Evolutionary conservation across 2,113 vertebrate species (phyloP), one percentile per base, ranked within the genome.

Genomic region (Panthera tigris): DNA sequence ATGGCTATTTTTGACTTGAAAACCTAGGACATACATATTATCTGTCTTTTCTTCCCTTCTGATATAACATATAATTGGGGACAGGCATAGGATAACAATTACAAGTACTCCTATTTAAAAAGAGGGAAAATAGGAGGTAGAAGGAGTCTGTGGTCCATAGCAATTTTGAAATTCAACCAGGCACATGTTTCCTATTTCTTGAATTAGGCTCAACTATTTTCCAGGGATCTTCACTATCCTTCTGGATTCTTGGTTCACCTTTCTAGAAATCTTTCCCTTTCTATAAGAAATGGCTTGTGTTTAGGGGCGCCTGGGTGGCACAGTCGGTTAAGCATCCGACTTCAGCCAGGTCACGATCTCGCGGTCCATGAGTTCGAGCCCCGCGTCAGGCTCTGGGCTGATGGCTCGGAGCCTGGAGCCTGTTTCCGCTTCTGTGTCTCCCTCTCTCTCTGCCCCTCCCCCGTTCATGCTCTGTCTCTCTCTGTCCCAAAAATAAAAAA

Each of bases 81-180:
- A 74, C 3, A 50, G 0, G 0, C 23, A 16, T 0, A 78, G 68
- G 13, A 66, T 50, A 68, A 9, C 1, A 23, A 39, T 27, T 9
- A 39, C 13, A 87, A 33, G 19, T 23, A 55, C 10, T 86, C 8
- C 19, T 45, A 3, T 66, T 88, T 92, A 25, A 19, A 25, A 97
- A 89, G 41, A 29, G 12, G n/a, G 50, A 9, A 7, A 48, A 63
- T 4, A 19, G 83, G 52, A 83, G 33, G 41, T 12, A 39, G 41
- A 78, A 61, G 23, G 27, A 91, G 33, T 45, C 33, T 57, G 15
- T 65, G 31, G 45, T 65, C 16, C 29, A 73, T 1, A 65, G 18
- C 5, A 68, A 33, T 36, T 61, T 0, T 94, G 33, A 95, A 86
- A 84, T 89, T 33, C 29, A 55, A 61, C 23, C 52, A 50, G 36